Evolutionary conservation across 2,888 invertebrate genomes (phyloP).

Genomic region (Protodeltote pygarga): DNA sequence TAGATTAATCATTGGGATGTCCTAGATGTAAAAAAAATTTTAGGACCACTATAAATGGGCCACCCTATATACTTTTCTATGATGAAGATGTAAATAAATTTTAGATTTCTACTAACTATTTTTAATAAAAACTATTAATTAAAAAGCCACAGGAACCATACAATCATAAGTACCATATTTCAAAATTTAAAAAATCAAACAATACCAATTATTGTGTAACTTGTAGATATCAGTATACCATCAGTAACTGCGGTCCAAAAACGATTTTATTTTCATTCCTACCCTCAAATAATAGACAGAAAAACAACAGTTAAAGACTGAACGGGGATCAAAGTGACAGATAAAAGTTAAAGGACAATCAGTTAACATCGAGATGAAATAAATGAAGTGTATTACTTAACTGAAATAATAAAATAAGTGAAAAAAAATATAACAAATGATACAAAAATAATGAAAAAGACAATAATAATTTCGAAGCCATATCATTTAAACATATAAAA

Average conservation of each 20-base stretch:
- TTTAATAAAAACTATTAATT: too few relatives aligned
- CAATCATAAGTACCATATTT: neutral
- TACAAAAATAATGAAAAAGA: conserved; percentile 14
- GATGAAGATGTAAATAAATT: too few relatives aligned
- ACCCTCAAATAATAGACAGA: conserved; percentile 49
- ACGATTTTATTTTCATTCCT: conserved; percentile 62
- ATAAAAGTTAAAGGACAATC: conserved; percentile 1
- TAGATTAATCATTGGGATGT: too few relatives aligned
- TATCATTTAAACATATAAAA: conserved; percentile 40
- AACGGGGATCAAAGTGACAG: conserved; percentile 49
- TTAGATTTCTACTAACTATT: too few relatives aligned
- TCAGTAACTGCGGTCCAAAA: conserved; percentile 49
- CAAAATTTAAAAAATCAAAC: conserved; percentile 10
- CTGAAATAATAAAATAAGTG: neutral
- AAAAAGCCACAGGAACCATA: too few relatives aligned
- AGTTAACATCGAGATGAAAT: neutral
- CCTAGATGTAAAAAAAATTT: too few relatives aligned
- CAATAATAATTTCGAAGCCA: conserved; percentile 37
- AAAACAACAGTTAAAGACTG: conserved; percentile 54
- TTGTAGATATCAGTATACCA: conserved; percentile 36
- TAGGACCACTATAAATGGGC: too few relatives aligned
- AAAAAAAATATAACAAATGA: conserved; percentile 2
- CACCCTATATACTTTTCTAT: too few relatives aligned
- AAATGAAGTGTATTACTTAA: conserved; percentile 5
- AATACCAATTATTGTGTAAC: conserved; percentile 4